Evolutionary conservation across 92 coral and sea anemone species (phyloP).

Genomic region (Porites lobata): DNA sequence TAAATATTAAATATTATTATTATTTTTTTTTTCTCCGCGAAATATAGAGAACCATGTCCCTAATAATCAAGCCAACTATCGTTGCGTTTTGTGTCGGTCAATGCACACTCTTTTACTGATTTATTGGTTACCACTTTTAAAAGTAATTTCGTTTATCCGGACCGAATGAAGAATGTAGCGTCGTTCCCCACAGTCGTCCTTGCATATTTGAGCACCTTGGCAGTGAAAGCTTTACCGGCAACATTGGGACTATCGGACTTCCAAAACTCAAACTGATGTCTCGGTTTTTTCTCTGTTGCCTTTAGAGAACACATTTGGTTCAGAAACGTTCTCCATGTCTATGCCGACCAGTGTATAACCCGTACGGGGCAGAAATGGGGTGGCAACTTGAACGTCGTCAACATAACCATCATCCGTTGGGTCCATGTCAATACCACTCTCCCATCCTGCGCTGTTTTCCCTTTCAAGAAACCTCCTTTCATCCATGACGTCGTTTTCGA

Average conservation of each 20-base stretch:
- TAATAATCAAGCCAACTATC: no score
- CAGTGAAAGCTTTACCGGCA: not conserved
- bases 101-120: no score
- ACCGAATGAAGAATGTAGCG: not conserved
- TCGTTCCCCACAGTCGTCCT: no score
- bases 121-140: not conserved
- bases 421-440: conserved; percentile 53
- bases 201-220: not conserved
- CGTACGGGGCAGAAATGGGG: conserved; percentile 29
- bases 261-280: conserved; percentile 13
- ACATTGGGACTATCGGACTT: not conserved
- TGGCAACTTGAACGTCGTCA: conserved; percentile 8
- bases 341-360: conserved; percentile 37
- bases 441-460: conserved; percentile 39
- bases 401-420: conserved; percentile 29
- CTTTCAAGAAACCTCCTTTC: not conserved
- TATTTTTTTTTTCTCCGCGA: no score
- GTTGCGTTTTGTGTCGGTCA: no score
- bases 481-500: conserved; percentile 50
- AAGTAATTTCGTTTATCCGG: not conserved
- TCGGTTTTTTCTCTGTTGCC: not conserved
- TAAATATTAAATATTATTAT: no score
- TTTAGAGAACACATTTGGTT: conserved; percentile 9
- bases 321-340: conserved; percentile 20
- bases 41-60: no score